Base-by-base conservation (phyloP, 2,888 invertebrate genomes). In the Drosophila nr. fundita region DNA sequence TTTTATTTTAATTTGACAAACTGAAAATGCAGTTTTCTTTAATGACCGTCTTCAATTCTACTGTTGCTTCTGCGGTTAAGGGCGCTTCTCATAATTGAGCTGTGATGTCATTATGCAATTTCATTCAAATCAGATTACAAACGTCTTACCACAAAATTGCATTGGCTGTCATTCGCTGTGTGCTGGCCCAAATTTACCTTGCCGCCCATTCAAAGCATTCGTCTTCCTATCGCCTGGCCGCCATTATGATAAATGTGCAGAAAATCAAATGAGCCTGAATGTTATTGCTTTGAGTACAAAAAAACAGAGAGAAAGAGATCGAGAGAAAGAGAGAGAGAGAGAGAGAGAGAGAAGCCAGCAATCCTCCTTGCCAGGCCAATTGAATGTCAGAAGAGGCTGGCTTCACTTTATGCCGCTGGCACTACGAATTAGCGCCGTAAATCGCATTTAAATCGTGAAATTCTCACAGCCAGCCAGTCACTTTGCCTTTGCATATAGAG, bases 381-480 rank as follows among this genome's bases (percentile, higher is more conserved):
- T 87, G 84, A 78, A 80, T 73, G 55, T 11, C 24, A 60, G n/a
- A 36, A 40, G 40, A 40, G 42, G 54, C 34, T 18, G 55, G 53
- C 40, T 63, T 61, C 72, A 45, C 68, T 78, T 67, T 60, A 73
- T 81, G 82, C 82, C 87, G 73, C 68, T 85, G 87, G 78, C 81
- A 76, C 76, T 78, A 78, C 81, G 89, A 87, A 87, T 89, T 87
- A 89, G 84, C 84, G 89, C 89, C 84, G 89, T 89, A 87, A 87
- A 87, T 87, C 89, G 87, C 81, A 89, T 87, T 87, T 89, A 86
- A 87, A 89, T 89, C 89, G 89, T 89, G 82, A 86, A 87, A 87
- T 84, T 89, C 79, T 68, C 72, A 54, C 87, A 82, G 89, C 68
- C 83, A 87, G 57, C 75, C 71, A 85, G 87, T 82, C 84, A 83